Evolutionary conservation across 37 sponge, comb jelly and placozoan species (phyloP).

Genomic region (Amphimedon queenslandica): DNA sequence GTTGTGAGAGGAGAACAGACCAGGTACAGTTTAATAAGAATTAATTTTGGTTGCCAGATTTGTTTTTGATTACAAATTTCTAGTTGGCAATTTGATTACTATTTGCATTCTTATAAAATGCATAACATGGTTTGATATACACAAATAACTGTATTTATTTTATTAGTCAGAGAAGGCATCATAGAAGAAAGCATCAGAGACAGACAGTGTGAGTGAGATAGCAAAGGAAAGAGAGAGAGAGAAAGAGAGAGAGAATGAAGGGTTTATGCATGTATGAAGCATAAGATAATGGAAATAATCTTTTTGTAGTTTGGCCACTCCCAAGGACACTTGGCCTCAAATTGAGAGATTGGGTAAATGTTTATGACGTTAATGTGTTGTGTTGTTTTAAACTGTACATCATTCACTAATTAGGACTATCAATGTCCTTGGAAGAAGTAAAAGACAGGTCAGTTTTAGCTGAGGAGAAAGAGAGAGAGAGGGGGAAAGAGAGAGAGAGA

Average conservation of each 20-base stretch:
- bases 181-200: conserved; percentile 33
- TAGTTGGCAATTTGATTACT: background rate
- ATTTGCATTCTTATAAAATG: no score
- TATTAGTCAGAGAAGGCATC: conserved; percentile 20
- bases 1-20: conserved; percentile 57
- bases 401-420: conserved; percentile 61
- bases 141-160: no score
- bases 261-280: no score
- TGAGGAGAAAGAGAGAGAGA: background rate
- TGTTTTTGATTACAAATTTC: background rate
- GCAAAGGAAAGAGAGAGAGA: no score
- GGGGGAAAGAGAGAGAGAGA: background rate
- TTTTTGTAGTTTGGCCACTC: conserved; percentile 47
- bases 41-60: no score
- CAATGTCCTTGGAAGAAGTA: conserved; percentile 63
- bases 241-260: background rate
- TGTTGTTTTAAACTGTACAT: background rate
- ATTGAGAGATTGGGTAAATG: conserved; percentile 68
- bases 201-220: conserved; percentile 45
- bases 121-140: no score
- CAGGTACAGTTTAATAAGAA: no score
- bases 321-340: conserved; percentile 76
- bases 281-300: background rate
- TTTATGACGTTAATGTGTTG: background rate
- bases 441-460: conserved; percentile 53